Percentiles rank a stretch among this genome's conserved stretches.
phyloP scores from a whole-genome alignment of 1,140 invertebrate species.

The Nixonia krombeini region DNA sequence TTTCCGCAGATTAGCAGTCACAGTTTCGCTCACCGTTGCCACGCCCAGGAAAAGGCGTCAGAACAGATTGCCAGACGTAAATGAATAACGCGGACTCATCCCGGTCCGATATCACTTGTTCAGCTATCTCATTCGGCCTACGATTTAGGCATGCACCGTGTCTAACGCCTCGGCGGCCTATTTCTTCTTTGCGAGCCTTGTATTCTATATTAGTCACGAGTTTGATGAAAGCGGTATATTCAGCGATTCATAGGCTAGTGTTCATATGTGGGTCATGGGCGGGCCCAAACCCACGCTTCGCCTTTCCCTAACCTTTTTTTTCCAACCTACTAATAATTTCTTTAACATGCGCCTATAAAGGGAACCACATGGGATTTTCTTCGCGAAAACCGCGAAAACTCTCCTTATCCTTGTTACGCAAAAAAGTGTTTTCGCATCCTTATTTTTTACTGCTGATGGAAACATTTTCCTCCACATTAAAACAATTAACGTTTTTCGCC shows the following conservation, averaged over 20 bases:
- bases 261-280: conserved; percentile 43
- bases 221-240: conserved; percentile 48
- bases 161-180: conserved; percentile 37
- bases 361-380: conserved; percentile 2
- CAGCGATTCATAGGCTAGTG: conserved; percentile 39
- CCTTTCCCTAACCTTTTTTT: conserved; percentile 5
- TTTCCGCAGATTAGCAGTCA: no score
- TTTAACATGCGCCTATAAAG: conserved; percentile 19
- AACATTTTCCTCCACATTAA: no score
- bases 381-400: neutral
- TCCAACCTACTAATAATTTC: conserved; percentile 23
- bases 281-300: conserved; percentile 21
- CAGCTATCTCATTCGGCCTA: conserved; percentile 1
- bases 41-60: no score
- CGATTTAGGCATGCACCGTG: conserved; percentile 29
- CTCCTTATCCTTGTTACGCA: no score
- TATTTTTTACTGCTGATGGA: no score
- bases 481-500: no score
- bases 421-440: no score
- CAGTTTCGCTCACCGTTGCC: no score
- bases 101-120: no score
- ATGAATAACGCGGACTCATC: no score
- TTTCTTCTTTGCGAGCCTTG: conserved; percentile 37
- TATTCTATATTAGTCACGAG: conserved; percentile 23
- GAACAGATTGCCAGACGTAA: no score